Conservation (phyloP, 2,797 vertebrate species). For the Strix occidentalis region DNA sequence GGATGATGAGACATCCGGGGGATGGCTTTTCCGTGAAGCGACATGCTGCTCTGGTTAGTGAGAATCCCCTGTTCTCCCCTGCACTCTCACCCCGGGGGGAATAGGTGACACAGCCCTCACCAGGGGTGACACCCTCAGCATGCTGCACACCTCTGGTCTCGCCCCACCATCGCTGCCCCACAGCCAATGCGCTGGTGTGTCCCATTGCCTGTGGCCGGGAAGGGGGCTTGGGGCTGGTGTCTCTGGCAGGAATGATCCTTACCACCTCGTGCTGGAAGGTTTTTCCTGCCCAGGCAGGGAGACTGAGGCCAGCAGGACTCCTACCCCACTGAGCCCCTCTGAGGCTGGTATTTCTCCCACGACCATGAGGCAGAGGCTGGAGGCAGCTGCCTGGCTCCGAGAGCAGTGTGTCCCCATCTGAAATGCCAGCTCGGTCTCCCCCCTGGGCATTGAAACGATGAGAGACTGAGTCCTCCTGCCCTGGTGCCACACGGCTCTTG, state of each 20-base stretch:
- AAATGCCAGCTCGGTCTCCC: background rate
- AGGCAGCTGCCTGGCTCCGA: background rate
- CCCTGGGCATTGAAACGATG: rapidly evolving
- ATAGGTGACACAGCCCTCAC: background rate
- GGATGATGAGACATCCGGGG: background rate
- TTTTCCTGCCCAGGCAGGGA: background rate
- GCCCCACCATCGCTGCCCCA: background rate
- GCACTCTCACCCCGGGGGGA: rapidly evolving
- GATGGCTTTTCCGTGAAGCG: background rate
- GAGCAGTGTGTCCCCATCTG: background rate
- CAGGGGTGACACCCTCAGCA: background rate
- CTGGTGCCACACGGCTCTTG: background rate
- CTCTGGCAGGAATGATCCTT: background rate
- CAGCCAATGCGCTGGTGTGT: rapidly evolving
- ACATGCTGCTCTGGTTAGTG: background rate
- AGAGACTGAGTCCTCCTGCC: background rate
- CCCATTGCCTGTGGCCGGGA: rapidly evolving
- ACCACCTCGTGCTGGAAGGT: rapidly evolving
- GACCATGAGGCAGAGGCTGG: background rate
- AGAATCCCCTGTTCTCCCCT: background rate
- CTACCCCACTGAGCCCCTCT: rapidly evolving
- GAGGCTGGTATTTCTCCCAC: rapidly evolving
- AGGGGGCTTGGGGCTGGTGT: background rate
- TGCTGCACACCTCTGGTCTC: rapidly evolving
- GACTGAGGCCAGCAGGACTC: background rate